A percentile compares a stretch with the other conserved stretches of the same genome.
phyloP scores from a whole-genome alignment of 2,888 invertebrate species.

The Acleris holmiana region DNA sequence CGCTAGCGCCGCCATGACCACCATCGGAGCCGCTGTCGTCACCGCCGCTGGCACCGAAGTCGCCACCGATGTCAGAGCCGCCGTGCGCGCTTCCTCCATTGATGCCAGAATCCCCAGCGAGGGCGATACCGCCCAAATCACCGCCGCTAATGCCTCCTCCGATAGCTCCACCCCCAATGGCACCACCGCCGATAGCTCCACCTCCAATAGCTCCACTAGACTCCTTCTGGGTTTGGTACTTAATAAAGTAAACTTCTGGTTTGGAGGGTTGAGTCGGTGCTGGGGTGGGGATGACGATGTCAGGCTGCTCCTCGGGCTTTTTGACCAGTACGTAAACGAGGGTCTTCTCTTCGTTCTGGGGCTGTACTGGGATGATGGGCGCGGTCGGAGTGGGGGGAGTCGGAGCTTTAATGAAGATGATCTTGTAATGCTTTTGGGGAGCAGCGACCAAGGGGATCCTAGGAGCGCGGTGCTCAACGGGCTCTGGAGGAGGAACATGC shows the following conservation, averaged over 20 bases:
- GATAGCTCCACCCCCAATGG: conserved; percentile 58
- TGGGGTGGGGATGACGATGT: conserved; percentile 90
- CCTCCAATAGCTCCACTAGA: conserved; percentile 72
- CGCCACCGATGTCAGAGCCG: conserved; percentile 61
- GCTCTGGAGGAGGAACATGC: conserved; percentile 95
- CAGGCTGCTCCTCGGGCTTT: conserved; percentile 93
- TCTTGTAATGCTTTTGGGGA: conserved; percentile 95
- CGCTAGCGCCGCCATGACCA: conserved; percentile 68
- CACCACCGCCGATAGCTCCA: conserved; percentile 61
- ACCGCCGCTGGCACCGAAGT: conserved; percentile 65
- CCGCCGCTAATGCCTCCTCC: conserved; percentile 54
- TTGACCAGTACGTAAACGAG: conserved; percentile 95
- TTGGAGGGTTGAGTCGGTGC: conserved; percentile 93
- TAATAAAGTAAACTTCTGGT: conserved; percentile 96
- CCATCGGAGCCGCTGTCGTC: conserved; percentile 58
- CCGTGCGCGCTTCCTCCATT: conserved; percentile 59
- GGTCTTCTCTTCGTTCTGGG: conserved; percentile 94
- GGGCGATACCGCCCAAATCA: conserved; percentile 47
- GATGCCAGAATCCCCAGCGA: conserved; percentile 56
- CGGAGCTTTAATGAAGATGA: conserved; percentile 96
- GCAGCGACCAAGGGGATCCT: conserved; percentile 87
- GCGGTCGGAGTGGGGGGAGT: conserved; percentile 92
- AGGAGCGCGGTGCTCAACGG: conserved; percentile 87
- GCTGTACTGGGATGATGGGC: conserved; percentile 91
- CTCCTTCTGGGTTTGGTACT: conserved; percentile 89